A percentile compares a stretch with the other conserved stretches of the same genome.
Evolutionary conservation across 2,888 invertebrate genomes (phyloP).

Genomic region (Aromia moschata): DNA sequence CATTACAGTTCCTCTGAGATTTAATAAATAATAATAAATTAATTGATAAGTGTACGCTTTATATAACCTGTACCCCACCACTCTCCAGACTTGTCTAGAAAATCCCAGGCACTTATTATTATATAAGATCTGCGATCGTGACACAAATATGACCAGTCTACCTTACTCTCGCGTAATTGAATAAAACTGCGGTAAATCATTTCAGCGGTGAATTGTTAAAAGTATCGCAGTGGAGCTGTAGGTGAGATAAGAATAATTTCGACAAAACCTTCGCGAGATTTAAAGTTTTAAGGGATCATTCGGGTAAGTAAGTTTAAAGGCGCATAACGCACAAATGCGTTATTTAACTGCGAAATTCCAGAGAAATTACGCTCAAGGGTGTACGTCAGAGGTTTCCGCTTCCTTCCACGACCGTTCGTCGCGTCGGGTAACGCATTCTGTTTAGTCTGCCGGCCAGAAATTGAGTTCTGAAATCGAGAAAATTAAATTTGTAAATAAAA

Average conservation of each 20-base stretch:
- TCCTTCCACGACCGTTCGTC: conserved; percentile 34
- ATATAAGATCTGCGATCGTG: no score
- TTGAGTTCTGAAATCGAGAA: conserved; percentile 3
- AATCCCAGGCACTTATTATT: no score
- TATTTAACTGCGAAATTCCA: conserved; percentile 40
- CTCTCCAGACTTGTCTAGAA: no score
- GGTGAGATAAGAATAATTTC: neutral
- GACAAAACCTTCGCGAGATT: conserved; percentile 16
- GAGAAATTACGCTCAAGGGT: conserved; percentile 37
- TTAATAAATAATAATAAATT: no score
- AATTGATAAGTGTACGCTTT: no score
- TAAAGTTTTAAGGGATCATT: conserved; percentile 36
- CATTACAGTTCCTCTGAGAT: no score
- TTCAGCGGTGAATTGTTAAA: no score
- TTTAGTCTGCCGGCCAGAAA: conserved; percentile 18
- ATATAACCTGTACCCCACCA: no score
- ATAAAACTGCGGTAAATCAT: no score
- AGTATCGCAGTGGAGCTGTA: conserved; percentile 8
- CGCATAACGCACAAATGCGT: conserved; percentile 40
- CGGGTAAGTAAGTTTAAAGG: conserved; percentile 39
- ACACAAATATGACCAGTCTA: no score
- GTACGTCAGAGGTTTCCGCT: conserved; percentile 37
- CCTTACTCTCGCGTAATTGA: no score
- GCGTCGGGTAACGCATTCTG: conserved; percentile 35
- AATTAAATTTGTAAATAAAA: conserved; percentile 10